Evolutionary conservation across 1,140 invertebrate genomes (phyloP).

Genomic region (Aphidius ervi): DNA sequence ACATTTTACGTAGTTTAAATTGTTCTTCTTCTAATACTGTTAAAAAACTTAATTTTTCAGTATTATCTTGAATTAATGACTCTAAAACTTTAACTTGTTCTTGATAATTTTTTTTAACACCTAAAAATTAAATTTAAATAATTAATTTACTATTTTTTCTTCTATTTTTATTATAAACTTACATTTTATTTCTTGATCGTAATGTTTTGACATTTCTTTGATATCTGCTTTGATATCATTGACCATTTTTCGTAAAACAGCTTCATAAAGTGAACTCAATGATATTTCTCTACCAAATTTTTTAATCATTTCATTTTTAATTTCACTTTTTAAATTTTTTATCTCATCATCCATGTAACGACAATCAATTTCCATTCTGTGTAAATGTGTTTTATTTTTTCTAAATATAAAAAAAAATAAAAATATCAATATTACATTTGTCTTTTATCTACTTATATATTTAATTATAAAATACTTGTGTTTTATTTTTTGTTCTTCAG

Average conservation of each 20-base stretch:
- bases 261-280: slow-evolving; percentile 56
- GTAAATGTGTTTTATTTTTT: slow-evolving; percentile 53
- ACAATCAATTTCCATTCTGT: slow-evolving; percentile 56
- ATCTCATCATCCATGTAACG: slow-evolving; percentile 56
- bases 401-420: slow-evolving; percentile 29
- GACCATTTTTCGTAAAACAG: slow-evolving; percentile 54
- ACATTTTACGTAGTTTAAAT: slow-evolving; percentile 45
- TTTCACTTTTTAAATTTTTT: slow-evolving; percentile 49
- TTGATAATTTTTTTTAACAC: slow-evolving; percentile 36
- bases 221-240: slow-evolving; percentile 53
- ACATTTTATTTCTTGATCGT: slow-evolving; percentile 46
- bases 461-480: slow-evolving; percentile 52
- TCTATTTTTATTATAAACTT: slow-evolving; percentile 16
- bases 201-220: slow-evolving; percentile 47
- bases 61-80: slow-evolving; percentile 53
- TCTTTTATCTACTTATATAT: slow-evolving; percentile 5
- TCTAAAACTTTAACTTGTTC: slow-evolving; percentile 45
- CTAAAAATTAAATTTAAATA: slow-evolving; percentile 28
- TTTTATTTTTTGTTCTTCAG: slow-evolving; percentile 56
- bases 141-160: slow-evolving; percentile 27
- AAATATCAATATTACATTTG: slow-evolving; percentile 4
- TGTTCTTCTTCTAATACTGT: slow-evolving; percentile 57
- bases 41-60: slow-evolving; percentile 57
- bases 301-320: slow-evolving; percentile 53
- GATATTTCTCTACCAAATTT: slow-evolving; percentile 59